Base-by-base conservation (phyloP, 1,140 invertebrate species). In the Ephestia elutella region DNA sequence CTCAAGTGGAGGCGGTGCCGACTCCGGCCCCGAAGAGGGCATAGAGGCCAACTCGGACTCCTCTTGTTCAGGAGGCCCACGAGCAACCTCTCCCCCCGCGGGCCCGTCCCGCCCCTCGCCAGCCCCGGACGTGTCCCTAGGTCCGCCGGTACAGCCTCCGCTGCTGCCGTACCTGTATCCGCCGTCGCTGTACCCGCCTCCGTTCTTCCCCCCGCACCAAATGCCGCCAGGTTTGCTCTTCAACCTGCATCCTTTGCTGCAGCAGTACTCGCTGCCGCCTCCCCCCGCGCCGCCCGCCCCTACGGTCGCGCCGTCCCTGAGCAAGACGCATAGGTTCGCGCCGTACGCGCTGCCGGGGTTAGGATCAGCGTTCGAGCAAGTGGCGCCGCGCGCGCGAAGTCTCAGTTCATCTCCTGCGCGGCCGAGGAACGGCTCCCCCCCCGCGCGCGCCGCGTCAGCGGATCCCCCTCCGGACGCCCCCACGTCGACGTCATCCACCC, bases 101-200 rank as follows among this genome's bases (percentile, higher is more conserved):
- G 86, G 87, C 0, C 91, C 91, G 9, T 91, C 91, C 20, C 90
- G 91, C 55, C 90, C 93, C 60, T 94, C 94, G 64, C 95, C 95
- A 2, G 92, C 94, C 48, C 95, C 95, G 2, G 96, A 96, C 86
- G 95, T 96, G 19, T 95, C 94, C 5, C 93, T 96, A 4, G 96
- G 96, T 9, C 95, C 95, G 17, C 95, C 96, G 8, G 93, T 96
- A 10, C 95, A 96, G 73, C 95, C 95, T 10, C 95, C 95, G 13
- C 92, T 97, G 53, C 89, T 97, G 66, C 96, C 96, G 57, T 97
- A 97, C 90, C 92, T 97, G 13, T 96, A 96, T 80, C 94, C 94
- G 0, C 94, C 94, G n/a, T 95, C 94, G 1, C 87, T 97, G 54
- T 97, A 97, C 86, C 94, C 93, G 15, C 90, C 91, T 3, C 93